Evolutionary conservation across 2,888 invertebrate species (phyloP).

Genomic region (Thumatha senex): DNA sequence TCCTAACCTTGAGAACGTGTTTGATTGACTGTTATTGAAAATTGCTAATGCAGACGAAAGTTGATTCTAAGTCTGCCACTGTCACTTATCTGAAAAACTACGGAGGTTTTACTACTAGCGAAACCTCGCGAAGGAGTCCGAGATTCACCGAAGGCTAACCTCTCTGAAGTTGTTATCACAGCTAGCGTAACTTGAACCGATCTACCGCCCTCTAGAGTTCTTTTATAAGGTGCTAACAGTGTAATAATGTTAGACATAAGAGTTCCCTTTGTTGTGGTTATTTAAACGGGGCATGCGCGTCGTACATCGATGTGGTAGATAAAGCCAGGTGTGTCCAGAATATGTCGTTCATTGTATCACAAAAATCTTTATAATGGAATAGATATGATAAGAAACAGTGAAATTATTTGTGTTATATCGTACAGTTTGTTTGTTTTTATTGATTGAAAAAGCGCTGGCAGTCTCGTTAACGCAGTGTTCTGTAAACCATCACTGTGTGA

Average conservation of each 20-base stretch:
- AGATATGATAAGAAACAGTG: slow-evolving; percentile 8
- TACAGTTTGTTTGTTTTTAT: too few relatives aligned
- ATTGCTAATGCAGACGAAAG: too few relatives aligned
- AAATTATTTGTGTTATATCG: too few relatives aligned
- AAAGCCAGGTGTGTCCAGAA: slow-evolving; percentile 30
- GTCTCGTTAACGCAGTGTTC: too few relatives aligned
- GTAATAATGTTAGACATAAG: slow-evolving; percentile 31
- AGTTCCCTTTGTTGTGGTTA: slow-evolving; percentile 42
- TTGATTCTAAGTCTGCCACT: slow-evolving; percentile 33
- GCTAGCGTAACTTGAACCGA: slow-evolving; percentile 41
- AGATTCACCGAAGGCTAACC: slow-evolving; percentile 39
- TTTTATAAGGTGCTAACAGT: slow-evolving; percentile 38
- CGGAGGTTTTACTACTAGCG: slow-evolving; percentile 40
- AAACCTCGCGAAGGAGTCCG: slow-evolving; percentile 47
- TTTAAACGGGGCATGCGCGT: slow-evolving; percentile 54
- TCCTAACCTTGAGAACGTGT: too few relatives aligned
- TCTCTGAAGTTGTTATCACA: slow-evolving; percentile 52
- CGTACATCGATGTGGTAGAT: slow-evolving; percentile 42
- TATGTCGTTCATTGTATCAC: slow-evolving; percentile 13
- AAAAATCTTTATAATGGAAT: slow-evolving; percentile 18
- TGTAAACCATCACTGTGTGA: too few relatives aligned
- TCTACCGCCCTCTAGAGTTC: slow-evolving; percentile 23
- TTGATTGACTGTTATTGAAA: too few relatives aligned
- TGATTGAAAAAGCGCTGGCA: too few relatives aligned
- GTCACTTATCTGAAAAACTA: slow-evolving; percentile 36